These are phyloP conservation scores for Spodoptera littoralis DNA, from an alignment of 2,888 invertebrate species.

Conservation along the genomic window DNA sequence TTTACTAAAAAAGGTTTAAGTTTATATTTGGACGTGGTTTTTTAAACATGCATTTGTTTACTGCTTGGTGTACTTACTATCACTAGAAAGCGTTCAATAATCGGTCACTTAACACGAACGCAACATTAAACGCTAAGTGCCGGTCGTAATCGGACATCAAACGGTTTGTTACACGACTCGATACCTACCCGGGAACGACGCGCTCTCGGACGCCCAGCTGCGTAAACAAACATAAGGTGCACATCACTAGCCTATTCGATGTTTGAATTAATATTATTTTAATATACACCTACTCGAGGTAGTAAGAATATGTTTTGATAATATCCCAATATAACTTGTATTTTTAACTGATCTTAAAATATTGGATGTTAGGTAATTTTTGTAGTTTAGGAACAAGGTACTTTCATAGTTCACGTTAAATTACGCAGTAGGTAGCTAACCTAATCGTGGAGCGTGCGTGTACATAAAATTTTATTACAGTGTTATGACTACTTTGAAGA, in stretches of 20 bases:
- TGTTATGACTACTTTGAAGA: slow-evolving; percentile 32
- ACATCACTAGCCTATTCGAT: slow-evolving; percentile 67
- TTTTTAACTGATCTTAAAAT: slow-evolving; percentile 15
- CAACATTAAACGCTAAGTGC: slow-evolving; percentile 72
- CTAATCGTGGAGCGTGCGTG: not conserved
- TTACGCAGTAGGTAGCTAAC: slow-evolving; percentile 9
- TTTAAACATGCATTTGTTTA: slow-evolving; percentile 46
- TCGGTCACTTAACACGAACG: slow-evolving; percentile 73
- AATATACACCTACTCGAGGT: slow-evolving; percentile 38
- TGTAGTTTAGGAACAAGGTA: slow-evolving; percentile 30
- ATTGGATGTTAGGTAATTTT: slow-evolving; percentile 13
- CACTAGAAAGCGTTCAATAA: slow-evolving; percentile 70
- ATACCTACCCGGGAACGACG: slow-evolving; percentile 56
- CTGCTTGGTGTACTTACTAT: slow-evolving; percentile 52
- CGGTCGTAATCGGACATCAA: slow-evolving; percentile 73
- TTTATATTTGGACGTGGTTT: slow-evolving; percentile 32
- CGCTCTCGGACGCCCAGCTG: slow-evolving; percentile 66
- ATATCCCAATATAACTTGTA: slow-evolving; percentile 29
- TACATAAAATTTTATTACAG: slow-evolving; percentile 33
- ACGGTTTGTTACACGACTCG: slow-evolving; percentile 69
- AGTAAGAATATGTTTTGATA: slow-evolving; percentile 39
- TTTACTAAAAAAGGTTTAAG: slow-evolving; percentile 29
- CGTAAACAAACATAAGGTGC: slow-evolving; percentile 71
- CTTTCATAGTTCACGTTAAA: slow-evolving; percentile 29
- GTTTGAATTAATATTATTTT: slow-evolving; percentile 57